These are phyloP conservation scores for Chrysodeixis includens DNA, from an alignment of 2,888 invertebrate species.

Conservation along the genomic window DNA sequence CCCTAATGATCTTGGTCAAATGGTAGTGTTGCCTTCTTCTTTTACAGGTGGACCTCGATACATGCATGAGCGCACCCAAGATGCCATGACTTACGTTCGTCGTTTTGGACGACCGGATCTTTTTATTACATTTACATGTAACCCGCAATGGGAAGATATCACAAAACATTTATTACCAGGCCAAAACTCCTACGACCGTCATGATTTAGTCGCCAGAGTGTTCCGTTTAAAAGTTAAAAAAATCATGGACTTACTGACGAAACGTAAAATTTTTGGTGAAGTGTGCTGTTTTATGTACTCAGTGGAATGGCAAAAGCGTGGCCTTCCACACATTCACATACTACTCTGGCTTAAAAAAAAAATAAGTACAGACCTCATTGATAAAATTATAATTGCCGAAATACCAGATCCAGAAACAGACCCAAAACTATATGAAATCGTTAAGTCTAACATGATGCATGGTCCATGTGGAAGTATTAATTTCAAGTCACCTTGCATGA, in stretches of 20 bases:
- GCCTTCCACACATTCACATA: too few relatives aligned
- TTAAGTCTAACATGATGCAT: conserved; percentile 50
- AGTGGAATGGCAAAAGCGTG: too few relatives aligned
- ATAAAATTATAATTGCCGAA: too few relatives aligned
- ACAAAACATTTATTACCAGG: conserved; percentile 34
- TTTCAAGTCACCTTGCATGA: conserved; percentile 49
- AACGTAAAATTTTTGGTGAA: conserved; percentile 42
- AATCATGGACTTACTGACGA: too few relatives aligned
- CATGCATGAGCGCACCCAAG: conserved; percentile 50
- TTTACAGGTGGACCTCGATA: conserved; percentile 40
- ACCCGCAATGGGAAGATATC: conserved; percentile 57
- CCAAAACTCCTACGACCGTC: conserved; percentile 54
- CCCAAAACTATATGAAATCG: too few relatives aligned
- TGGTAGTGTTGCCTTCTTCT: conserved; percentile 52
- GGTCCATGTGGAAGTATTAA: conserved; percentile 49
- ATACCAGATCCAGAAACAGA: too few relatives aligned
- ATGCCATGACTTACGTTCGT: conserved; percentile 59
- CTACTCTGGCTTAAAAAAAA: too few relatives aligned
- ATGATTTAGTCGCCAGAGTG: conserved; percentile 57
- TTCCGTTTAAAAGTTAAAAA: conserved; percentile 51
- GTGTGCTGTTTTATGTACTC: background rate
- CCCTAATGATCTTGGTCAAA: conserved; percentile 46
- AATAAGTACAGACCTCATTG: too few relatives aligned
- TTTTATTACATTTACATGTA: conserved; percentile 52
- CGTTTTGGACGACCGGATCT: conserved; percentile 56